Conservation (phyloP, 2,113 vertebrate species). For the Apeltes quadracus region DNA sequence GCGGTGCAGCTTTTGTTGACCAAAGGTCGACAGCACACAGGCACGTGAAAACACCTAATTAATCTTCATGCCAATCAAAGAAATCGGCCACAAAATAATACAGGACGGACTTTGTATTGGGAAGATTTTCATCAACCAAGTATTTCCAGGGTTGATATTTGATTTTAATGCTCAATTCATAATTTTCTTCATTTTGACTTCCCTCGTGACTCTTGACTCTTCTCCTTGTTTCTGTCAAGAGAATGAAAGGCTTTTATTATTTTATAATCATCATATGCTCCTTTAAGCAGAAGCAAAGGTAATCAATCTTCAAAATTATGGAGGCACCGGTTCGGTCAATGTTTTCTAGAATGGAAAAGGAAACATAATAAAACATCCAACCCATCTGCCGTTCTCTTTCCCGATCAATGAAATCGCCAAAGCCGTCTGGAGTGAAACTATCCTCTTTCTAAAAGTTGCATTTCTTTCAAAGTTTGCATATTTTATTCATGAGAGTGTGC, state of each 20-base stretch:
- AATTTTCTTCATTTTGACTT: background rate
- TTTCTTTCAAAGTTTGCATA: background rate
- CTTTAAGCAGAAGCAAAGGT: background rate
- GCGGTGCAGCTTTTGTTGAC: too few relatives aligned
- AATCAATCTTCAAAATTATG: background rate
- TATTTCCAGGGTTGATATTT: background rate
- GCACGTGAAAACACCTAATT: too few relatives aligned
- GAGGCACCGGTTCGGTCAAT: background rate
- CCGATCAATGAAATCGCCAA: background rate
- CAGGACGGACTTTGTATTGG: too few relatives aligned
- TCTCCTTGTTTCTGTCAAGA: background rate
- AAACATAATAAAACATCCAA: background rate
- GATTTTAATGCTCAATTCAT: background rate
- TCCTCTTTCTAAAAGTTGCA: too few relatives aligned
- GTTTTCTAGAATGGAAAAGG: background rate
- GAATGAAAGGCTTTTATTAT: background rate
- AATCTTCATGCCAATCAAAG: too few relatives aligned
- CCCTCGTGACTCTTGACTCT: too few relatives aligned
- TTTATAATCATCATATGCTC: background rate
- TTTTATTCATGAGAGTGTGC: constrained; percentile 30
- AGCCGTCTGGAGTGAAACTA: background rate
- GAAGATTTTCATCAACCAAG: too few relatives aligned
- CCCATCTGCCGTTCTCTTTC: background rate
- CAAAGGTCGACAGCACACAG: too few relatives aligned
- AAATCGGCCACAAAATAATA: too few relatives aligned